A percentile compares a stretch with the other conserved stretches of the same genome.
Conservation (phyloP, 2,113 vertebrate genomes). For the Dasyurus viverrinus region DNA sequence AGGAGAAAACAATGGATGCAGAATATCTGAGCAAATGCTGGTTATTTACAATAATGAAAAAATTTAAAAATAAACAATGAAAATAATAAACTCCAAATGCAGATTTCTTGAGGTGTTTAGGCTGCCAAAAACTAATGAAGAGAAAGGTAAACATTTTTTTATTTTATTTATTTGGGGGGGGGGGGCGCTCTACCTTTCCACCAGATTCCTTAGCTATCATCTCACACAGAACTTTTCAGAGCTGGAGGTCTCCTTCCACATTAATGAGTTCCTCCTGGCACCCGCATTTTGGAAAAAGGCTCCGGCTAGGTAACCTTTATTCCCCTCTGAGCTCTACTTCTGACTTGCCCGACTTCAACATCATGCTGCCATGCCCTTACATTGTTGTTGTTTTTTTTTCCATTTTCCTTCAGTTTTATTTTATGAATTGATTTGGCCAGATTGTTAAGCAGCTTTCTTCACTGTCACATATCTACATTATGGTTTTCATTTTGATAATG, state of each 20-base stretch:
- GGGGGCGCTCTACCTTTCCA: background rate
- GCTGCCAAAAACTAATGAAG: background rate
- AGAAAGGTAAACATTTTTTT: background rate
- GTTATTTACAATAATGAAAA: conserved; percentile 49
- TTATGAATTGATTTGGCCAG: conserved; percentile 11
- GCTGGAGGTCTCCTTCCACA: background rate
- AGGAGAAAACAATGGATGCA: background rate
- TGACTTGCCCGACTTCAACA: too few species aligned
- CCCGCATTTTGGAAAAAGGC: too few species aligned
- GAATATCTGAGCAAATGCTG: conserved; percentile 20
- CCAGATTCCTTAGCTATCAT: background rate
- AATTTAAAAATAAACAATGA: conserved; percentile 25
- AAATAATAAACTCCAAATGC: conserved; percentile 31
- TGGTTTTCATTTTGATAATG: background rate
- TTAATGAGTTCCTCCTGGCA: background rate
- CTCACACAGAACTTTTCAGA: background rate
- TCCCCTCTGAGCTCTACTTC: background rate
- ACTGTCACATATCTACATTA: background rate
- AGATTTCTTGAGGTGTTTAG: conserved; percentile 37
- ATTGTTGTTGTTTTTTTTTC: background rate
- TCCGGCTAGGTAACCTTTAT: too few species aligned
- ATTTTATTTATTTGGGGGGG: background rate
- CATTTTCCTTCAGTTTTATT: conserved; percentile 27
- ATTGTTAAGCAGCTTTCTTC: conserved; percentile 24
- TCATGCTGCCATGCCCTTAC: too few species aligned